Evolutionary conservation across 1,140 invertebrate species (phyloP), one percentile per base, ranked within the genome.

Genomic region (Solenopsis fugax): DNA sequence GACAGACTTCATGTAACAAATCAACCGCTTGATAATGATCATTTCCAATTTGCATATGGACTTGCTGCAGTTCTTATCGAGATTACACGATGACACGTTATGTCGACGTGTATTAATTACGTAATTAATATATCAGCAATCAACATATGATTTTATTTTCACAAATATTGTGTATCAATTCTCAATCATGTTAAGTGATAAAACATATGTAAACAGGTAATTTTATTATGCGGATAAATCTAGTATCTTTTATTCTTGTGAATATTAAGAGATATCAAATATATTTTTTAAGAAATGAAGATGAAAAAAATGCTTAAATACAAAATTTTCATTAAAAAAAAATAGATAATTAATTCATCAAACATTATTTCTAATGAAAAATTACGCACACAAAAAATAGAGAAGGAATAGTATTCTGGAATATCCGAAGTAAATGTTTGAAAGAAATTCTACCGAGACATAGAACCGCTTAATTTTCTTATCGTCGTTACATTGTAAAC

Each of bases 381-480:
- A 73, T 37, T 54, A 5, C 29, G 0, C 4, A 4, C n/a, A 29
- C 16, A 75, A 75, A 12, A 73, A 56, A 73, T 3, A 37, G 16
- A 37, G 13, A 62, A 45, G 9, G 16, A 29, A 29, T 5, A 29
- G 0, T 9, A 76, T 60, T 76, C 16, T 12, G 4, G 4, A 21
- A 29, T 12, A 3, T 4, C 2, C 4, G 45, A 9, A 21, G 16
- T 56, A 60, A 58, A 45, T n/a, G 12, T 10, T 18, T 18, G 16
- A 62, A 18, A 84, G 41, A 75, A 48, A 34, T 81, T 34, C 10
- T 29, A 10, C 1, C 9, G 41, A 67, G 29, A 75, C n/a, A 24
- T 24, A n/a, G 21, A 56, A 16, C n/a, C 50, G n/a, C 64, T 58
- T 82, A 84, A 84, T 84, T 84, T 82, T 18, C 69, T 84, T 75